Base-by-base conservation (phyloP, 1,140 invertebrate species). In the Formica selysi region DNA sequence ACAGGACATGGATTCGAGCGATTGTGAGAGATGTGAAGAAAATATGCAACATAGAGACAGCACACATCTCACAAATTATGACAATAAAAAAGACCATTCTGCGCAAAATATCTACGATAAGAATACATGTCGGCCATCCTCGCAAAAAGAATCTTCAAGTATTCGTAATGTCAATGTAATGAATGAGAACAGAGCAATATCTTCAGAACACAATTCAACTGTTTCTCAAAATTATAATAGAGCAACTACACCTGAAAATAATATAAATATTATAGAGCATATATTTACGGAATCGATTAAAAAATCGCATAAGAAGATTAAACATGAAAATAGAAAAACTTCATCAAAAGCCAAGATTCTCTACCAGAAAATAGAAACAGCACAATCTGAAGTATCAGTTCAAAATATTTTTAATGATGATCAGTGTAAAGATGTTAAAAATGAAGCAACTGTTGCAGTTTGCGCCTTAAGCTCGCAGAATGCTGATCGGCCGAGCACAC, bases 301-400 rank as follows among this genome's bases (percentile, higher is more conserved):
- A 86, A 94, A 93, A 41, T 95, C 94, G 8, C 93, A 94, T 70
- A 92, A 91, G 13, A 95, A 94, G 29, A 80, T 92, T 2, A 95
- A 95, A 54, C 92, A 92, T 38, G 84, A 89, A 57, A 93, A 93
- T 62, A 92, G 91, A 8, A 94, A 89, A 44, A 79, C 67, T n/a
- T 64, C 92, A 11, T 78, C 93, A 0, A 91, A 88, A 54, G 79
- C 88, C 0, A 92, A 81, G 48, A 44, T 62, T 32, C 26, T 91
- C 1, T 84, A 91, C 7, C 5, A 79, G 2, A 78, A 70, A 41
- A 10, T 76, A 0, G 62, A 59, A 51, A 41, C 1, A 5, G 10
- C 10, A 1, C 48, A 73, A 19, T 5, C n/a, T 22, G 22, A 51
- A 38, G 26, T 6, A 1, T 48, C 61, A 26, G 41, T 22, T 10